A percentile compares a stretch with the other conserved stretches of the same genome.
Evolutionary conservation across 1,140 invertebrate species (phyloP).

Genomic region (Lerema accius): DNA sequence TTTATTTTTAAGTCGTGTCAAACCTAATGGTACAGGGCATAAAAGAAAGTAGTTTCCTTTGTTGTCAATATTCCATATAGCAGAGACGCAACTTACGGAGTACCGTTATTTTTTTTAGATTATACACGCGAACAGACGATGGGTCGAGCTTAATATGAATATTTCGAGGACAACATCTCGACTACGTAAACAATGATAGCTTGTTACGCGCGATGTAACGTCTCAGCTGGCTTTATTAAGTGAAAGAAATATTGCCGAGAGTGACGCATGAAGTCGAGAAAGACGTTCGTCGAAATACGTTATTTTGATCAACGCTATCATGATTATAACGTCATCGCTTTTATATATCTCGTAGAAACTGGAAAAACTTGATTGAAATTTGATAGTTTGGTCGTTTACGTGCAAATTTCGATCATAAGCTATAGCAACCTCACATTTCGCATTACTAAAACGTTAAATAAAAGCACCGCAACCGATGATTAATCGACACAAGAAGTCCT

Average conservation of each 20-base stretch:
- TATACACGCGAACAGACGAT: not conserved
- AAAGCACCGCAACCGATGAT: constrained; percentile 47
- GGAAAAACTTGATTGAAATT: constrained; percentile 29
- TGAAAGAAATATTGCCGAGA: constrained; percentile 15
- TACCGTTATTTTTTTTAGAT: not conserved
- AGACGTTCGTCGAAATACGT: constrained; percentile 19
- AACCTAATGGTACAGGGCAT: no score
- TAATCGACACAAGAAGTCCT: constrained; percentile 44
- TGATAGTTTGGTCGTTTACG: constrained; percentile 8
- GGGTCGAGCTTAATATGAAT: not conserved
- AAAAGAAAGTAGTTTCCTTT: no score
- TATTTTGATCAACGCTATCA: constrained; percentile 23
- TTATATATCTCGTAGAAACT: constrained; percentile 24
- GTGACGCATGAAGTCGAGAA: constrained; percentile 34
- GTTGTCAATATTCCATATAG: no score
- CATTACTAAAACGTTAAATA: constrained; percentile 28
- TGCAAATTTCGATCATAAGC: constrained; percentile 18
- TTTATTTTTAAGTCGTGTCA: no score
- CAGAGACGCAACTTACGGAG: no score
- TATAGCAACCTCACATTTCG: constrained; percentile 31
- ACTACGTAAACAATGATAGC: constrained; percentile 16
- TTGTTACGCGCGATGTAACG: constrained; percentile 10
- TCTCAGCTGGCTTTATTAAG: constrained; percentile 17
- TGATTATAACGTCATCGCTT: constrained; percentile 19
- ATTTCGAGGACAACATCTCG: constrained; percentile 1